Percentiles rank a stretch among this genome's conserved stretches.
These are phyloP conservation scores for Noctua pronuba DNA, from an alignment of 2,888 invertebrate genomes.

Conservation along the genomic window DNA sequence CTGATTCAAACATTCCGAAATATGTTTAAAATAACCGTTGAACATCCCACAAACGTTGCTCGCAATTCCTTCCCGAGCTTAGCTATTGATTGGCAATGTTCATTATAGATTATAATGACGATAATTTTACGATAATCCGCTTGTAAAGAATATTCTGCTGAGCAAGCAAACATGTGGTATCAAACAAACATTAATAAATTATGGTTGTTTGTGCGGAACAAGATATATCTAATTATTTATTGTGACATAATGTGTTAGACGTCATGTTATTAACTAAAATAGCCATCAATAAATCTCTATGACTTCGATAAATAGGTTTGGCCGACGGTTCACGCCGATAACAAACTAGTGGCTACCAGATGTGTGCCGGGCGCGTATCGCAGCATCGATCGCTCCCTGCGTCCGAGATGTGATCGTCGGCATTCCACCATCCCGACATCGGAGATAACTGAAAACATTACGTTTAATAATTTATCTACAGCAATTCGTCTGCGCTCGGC, in stretches of 20 bases:
- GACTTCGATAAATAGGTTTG: conserved; percentile 85
- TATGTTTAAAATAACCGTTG: conserved; percentile 61
- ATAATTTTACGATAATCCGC: conserved; percentile 38
- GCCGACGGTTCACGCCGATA: conserved; percentile 81
- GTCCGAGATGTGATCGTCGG: conserved; percentile 78
- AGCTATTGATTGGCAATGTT: conserved; percentile 20
- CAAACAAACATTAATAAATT: conserved; percentile 67
- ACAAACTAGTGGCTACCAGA: conserved; percentile 83
- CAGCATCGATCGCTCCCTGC: conserved; percentile 77
- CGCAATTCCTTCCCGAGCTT: conserved; percentile 4
- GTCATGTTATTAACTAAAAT: conserved; percentile 81
- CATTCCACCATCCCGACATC: conserved; percentile 79
- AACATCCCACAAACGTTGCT: conserved; percentile 53
- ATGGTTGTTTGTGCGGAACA: conserved; percentile 58
- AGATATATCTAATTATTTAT: conserved; percentile 76
- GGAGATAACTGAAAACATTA: conserved; percentile 82
- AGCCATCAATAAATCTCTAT: conserved; percentile 82
- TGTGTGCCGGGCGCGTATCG: conserved; percentile 78
- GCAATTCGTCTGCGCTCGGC: conserved; percentile 79
- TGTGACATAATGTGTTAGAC: conserved; percentile 79
- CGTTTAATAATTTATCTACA: conserved; percentile 81
- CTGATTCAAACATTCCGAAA: conserved; percentile 65
- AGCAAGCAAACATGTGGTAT: conserved; percentile 53
- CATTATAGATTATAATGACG: conserved; percentile 39
- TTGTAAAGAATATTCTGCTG: conserved; percentile 41